phyloP scores from a whole-genome alignment of 2,888 invertebrate genomes.

The Coelinius sp. region DNA sequence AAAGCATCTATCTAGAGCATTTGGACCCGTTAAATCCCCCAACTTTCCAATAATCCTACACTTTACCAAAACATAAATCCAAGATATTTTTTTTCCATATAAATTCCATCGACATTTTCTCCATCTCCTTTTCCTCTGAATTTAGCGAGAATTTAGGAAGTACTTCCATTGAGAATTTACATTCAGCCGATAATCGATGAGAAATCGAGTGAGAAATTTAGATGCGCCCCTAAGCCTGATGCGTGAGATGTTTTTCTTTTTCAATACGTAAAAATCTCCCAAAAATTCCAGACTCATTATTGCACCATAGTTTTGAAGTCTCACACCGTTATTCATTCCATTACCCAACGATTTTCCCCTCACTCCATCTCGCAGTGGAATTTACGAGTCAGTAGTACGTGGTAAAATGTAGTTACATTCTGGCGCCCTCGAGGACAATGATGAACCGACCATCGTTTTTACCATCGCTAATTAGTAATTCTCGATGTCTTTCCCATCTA shows the following conservation, averaged over 20 bases:
- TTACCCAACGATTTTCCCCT: conserved; percentile 28
- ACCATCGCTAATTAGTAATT: conserved; percentile 25
- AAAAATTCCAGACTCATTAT: conserved; percentile 7
- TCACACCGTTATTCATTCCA: conserved; percentile 33
- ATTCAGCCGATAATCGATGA: conserved; percentile 2
- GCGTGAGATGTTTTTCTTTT: neutral
- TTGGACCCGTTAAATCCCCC: too few species aligned
- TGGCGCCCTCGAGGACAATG: conserved; percentile 16
- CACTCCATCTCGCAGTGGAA: neutral
- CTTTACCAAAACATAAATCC: neutral
- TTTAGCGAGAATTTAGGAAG: neutral
- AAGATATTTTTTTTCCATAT: neutral
- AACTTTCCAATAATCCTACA: too few species aligned
- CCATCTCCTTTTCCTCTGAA: neutral
- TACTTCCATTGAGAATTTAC: neutral
- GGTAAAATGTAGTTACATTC: conserved; percentile 22
- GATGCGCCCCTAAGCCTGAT: neutral
- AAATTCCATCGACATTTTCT: neutral
- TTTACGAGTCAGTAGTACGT: conserved; percentile 25
- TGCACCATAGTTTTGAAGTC: neutral
- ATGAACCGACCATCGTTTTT: conserved; percentile 20
- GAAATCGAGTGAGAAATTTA: conserved; percentile 5
- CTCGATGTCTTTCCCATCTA: neutral
- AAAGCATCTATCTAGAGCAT: too few species aligned
- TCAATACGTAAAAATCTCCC: neutral